A percentile compares a stretch with the other conserved stretches of the same genome.
Evolutionary conservation across 2,113 vertebrate species (phyloP).

Genomic region (Charadrius vociferus): DNA sequence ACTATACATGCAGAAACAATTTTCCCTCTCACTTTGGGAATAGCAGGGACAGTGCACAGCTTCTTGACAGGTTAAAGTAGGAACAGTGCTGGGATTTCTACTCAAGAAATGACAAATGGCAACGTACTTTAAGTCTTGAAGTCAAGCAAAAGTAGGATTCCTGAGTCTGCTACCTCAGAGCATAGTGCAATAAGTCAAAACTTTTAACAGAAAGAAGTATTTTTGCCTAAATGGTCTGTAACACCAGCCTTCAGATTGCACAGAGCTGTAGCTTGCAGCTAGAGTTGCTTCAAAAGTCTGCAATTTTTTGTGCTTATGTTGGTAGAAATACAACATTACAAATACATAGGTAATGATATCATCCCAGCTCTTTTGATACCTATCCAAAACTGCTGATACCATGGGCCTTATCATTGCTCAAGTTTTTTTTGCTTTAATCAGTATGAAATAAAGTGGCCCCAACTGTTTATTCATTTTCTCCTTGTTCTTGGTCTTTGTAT

Average conservation of each 20-base stretch:
- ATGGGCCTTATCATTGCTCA: background rate
- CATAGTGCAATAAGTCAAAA: background rate
- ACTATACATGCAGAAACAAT: background rate
- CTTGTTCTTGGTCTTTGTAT: background rate
- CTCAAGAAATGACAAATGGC: background rate
- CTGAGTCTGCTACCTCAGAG: background rate
- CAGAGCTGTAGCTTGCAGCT: background rate
- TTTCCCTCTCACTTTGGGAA: background rate
- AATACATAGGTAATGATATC: background rate
- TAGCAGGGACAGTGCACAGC: background rate
- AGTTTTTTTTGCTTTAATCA: background rate
- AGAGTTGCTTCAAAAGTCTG: background rate
- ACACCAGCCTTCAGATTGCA: background rate
- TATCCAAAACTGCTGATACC: background rate
- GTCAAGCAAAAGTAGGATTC: background rate
- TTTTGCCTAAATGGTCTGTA: background rate
- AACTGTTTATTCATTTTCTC: background rate
- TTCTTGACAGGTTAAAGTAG: background rate
- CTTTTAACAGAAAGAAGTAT: background rate
- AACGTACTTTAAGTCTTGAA: background rate
- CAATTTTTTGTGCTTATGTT: background rate
- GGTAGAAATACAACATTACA: background rate
- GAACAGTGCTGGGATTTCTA: background rate
- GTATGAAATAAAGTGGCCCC: background rate
- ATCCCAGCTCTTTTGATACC: background rate